Base-by-base conservation (phyloP, 2,888 invertebrate genomes). In the Acanthosepion pharaonis region DNA sequence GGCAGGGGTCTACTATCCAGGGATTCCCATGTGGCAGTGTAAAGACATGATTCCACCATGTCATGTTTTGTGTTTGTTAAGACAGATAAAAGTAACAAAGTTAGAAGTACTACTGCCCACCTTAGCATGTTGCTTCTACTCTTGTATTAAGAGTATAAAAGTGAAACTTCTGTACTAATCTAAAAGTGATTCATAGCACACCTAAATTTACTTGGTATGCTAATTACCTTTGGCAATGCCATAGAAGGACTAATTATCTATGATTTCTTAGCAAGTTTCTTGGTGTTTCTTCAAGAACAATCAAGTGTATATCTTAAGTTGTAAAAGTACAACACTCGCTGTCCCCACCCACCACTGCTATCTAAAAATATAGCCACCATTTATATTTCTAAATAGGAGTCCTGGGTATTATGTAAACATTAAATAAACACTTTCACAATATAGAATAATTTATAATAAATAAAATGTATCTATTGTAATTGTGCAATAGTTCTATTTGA, bases 1-100 rank as follows among this genome's bases (percentile, higher is more conserved):
- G 97, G 97, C 59, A 97, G 95, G 11, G 97, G 97, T 25, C 98
- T 96, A 28, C 96, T 96, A 95, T 98, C 98, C 91, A 97, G 95
- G 2, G 97, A 98, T 8, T 96, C 95, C 97, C 97, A 97, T 95
- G 95, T 96, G 0, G 97, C 97, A 92, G 25, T 48, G 48, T 92
- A 92, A 48, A 20, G 92, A 23, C 8, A 6, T 59, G 59, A 23
- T 78, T 4, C 11, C 78, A 8, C 28, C 25, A 2, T 78, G 33
- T 11, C n/a, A n/a, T 78, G 78, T n/a, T 33, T 78, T 5, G 11
- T 9, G 15, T 78, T 78, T 15, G n/a, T 78, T 0, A 15, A n/a
- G 11, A 33, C n/a, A 11, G 18, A n/a, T 33, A 33, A n/a, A 5
- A 78, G 5, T 23, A 78, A 78, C 11, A n/a, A 78, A n/a, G n/a